Evolutionary conservation across 1,140 invertebrate species (phyloP), one percentile per base, ranked within the genome.

Genomic region (Cotesia typhae): DNA sequence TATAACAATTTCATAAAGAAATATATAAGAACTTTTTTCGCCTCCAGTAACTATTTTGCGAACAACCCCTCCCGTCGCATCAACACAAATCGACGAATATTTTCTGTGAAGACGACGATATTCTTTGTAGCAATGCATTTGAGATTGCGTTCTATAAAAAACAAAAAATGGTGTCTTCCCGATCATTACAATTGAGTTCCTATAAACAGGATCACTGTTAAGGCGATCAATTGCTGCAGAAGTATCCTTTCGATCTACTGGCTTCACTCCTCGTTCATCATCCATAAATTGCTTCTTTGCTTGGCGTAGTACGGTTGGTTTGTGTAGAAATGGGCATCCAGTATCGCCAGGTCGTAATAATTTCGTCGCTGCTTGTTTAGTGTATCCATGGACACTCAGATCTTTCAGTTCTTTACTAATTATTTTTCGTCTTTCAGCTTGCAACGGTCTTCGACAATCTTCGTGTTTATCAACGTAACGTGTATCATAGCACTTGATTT

Each of bases 1-100:
- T 28, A 60, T 60, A 3, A 60, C 59, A 4, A 60, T 60, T 28
- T 20, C 14, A 12, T 60, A 60, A 60, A 60, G 59, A 36, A 60
- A 36, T 60, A 60, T 60, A 36, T 60, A 36, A 4, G 59, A 4
- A 36, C 4, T 36, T 60, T 60, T 60, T 28, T 60, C 5, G 6
- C 59, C 7, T 60, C n/a, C 17, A 36, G 12, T 5, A 12, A 55
- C 17, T 12, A 55, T 55, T 55, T 55, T 55, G 1, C 53, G 9
- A 9, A 55, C 53, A n/a, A 55, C 53, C 4, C 53, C 9, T 9
- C 53, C 53, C 12, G 53, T 55, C 12, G 53, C 53, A 12, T 55
- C 53, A 17, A 55, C n/a, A 55, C 53, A 55, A 55, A 55, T 55
- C 4, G 53, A 55, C 1, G 53, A 55, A 55, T 12, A 55, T 4